Conservation (phyloP, 1,140 invertebrate genomes). For the Pogonomyrmex californicus region DNA sequence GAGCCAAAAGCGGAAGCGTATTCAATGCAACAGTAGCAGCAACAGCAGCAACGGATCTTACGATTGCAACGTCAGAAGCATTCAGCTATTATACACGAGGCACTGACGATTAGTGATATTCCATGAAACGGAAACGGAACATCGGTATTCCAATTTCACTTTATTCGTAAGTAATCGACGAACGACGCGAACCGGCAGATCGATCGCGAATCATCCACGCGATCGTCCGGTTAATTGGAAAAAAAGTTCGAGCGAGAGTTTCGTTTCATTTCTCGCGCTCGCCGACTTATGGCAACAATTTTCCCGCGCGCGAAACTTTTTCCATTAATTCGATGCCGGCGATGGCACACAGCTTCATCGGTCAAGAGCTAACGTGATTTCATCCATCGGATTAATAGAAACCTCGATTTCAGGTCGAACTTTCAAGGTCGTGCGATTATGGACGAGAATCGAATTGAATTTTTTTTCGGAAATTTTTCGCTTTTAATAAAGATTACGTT, state of each 20-base stretch:
- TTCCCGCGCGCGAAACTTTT: constrained; percentile 34
- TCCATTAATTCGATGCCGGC: constrained; percentile 38
- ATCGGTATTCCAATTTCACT: not conserved
- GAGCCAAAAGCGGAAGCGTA: not conserved
- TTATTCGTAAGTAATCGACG: not conserved
- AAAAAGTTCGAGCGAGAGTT: not conserved
- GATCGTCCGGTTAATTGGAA: constrained; percentile 32
- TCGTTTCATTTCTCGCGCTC: constrained; percentile 21
- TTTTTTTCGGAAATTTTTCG: not conserved
- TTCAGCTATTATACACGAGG: not conserved
- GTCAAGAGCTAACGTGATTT: constrained; percentile 31
- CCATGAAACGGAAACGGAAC: not conserved
- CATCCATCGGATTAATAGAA: constrained; percentile 21
- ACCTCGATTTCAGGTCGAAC: constrained; percentile 3
- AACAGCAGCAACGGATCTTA: not conserved
- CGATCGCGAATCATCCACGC: constrained; percentile 3
- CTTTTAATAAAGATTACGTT: not conserved
- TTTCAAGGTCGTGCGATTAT: constrained; percentile 33
- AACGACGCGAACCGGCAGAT: not conserved
- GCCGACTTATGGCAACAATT: constrained; percentile 54
- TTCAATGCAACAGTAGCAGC: not conserved
- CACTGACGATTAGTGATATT: constrained; percentile 1
- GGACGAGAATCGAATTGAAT: not conserved
- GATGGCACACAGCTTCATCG: constrained; percentile 37
- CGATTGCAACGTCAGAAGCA: not conserved